Evolutionary conservation across 2,888 invertebrate species (phyloP), one percentile per base, ranked within the genome.

Genomic region (Lottia scabra): DNA sequence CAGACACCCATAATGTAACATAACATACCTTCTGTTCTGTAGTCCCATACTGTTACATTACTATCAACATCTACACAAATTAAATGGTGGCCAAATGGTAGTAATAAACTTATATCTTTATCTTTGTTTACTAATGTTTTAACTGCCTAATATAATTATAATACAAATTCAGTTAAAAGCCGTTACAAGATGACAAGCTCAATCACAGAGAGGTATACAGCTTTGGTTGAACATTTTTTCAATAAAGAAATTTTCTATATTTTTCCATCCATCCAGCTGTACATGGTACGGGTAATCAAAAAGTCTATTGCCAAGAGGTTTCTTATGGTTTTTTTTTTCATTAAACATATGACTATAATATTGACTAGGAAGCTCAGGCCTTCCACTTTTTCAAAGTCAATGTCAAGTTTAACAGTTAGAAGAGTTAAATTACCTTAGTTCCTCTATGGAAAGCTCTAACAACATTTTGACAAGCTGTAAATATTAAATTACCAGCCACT

Each of bases 391-490:
- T 38, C 38, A 38, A 8, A 30, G 30, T 30, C 30, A 30, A 5
- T 5, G 10, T 10, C 10, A 1, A 38, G 1, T 6, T 6, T 1
- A 6, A 38, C 8, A 38, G 5, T 62, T 15, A 63, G 44, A 45
- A 45, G n/a, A n/a, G 13, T 44, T 38, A 73, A 87, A 87, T 88
- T 95, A 96, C 91, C 89, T 91, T 82, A 70, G 94, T 94, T 64
- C 97, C 96, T 89, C 95, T 91, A 83, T 94, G 92, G 95, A 97
- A 98, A 0, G 96, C 96, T 85, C 93, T 95, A 81, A 98, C 93
- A 16, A 92, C 91, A 82, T 94, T 94, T 43, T 77, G 73, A 78
- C 84, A 84, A 1, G 82, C 87, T 19, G 88, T 86, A 74, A 84
- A 89, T 1, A 88, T 84, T 16, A 83, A 80, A 56, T 75, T 77